Evolutionary conservation across 1,140 invertebrate genomes (phyloP).

Genomic region (Drosophila triauraria): DNA sequence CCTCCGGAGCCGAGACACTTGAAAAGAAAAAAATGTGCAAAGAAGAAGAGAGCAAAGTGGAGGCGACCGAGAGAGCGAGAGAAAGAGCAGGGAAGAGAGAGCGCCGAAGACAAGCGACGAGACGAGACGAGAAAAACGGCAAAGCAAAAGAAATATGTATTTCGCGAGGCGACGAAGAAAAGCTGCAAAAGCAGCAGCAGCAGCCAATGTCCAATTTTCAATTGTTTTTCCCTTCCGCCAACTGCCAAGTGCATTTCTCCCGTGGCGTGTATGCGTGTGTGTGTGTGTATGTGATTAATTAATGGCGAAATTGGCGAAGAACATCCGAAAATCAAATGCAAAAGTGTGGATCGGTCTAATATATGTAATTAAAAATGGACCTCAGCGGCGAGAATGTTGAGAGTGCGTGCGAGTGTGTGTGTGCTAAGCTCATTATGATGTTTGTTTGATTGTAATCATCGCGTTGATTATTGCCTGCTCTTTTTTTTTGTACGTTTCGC

Average conservation of each 20-base stretch:
- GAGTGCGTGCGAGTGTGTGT: conserved; percentile 29
- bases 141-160: conserved; percentile 85
- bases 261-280: conserved; percentile 32
- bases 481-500: conserved; percentile 21
- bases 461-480: conserved; percentile 35
- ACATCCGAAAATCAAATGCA: conserved; percentile 40
- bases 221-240: conserved; percentile 72
- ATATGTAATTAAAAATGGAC: conserved; percentile 75
- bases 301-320: conserved; percentile 60
- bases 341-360: conserved; percentile 60
- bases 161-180: conserved; percentile 77
- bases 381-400: conserved; percentile 28
- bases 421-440: conserved; percentile 36
- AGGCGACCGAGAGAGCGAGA: conserved; percentile 7
- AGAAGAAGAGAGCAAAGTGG: conserved; percentile 74
- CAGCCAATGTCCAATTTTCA: conserved; percentile 73
- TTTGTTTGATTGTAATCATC: conserved; percentile 49
- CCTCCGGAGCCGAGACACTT: conserved; percentile 65
- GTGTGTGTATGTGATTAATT: conserved; percentile 60
- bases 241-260: conserved; percentile 66
- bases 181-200: conserved; percentile 51
- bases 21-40: conserved; percentile 80
- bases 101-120: conserved; percentile 70
- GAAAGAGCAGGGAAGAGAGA: conserved; percentile 38
- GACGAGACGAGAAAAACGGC: conserved; percentile 60